Percentiles rank a stretch among this genome's conserved stretches.
phyloP scores from a whole-genome alignment of 2,888 invertebrate genomes.

The Trachelus troglodyta region DNA sequence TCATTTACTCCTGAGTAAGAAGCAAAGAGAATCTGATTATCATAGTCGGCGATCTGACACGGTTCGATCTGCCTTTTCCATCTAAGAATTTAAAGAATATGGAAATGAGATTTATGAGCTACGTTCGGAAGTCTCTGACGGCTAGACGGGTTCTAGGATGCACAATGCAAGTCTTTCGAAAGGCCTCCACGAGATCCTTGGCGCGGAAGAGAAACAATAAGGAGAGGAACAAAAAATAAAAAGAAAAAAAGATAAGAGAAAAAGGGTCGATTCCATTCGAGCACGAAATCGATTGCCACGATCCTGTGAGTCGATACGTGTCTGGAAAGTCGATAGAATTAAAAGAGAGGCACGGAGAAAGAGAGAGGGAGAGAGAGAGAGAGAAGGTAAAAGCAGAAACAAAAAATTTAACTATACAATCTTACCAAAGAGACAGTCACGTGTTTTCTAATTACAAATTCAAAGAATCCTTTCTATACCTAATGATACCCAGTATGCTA shows the following conservation, averaged over 20 bases:
- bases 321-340: constrained; percentile 5
- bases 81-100: constrained; percentile 46
- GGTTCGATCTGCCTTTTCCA: constrained; percentile 44
- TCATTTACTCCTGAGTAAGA: background rate
- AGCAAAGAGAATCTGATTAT: constrained; percentile 42
- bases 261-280: background rate
- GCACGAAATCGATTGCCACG: background rate
- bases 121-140: background rate
- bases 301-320: background rate
- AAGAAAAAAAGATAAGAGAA: background rate
- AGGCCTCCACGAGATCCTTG: background rate
- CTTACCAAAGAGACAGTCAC: background rate
- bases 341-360: constrained; percentile 11
- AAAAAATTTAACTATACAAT: background rate
- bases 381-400: background rate
- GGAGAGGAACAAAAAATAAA: background rate
- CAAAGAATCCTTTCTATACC: background rate
- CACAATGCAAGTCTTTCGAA: background rate
- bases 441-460: background rate
- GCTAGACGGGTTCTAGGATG: background rate
- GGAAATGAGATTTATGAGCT: constrained; percentile 45
- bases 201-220: background rate
- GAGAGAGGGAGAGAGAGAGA: background rate
- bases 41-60: constrained; percentile 50
- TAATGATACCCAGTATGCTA: no score